These are phyloP conservation scores for Toxotes lorentzi DNA, from an alignment of 2,797 vertebrate species.

Conservation along the genomic window DNA sequence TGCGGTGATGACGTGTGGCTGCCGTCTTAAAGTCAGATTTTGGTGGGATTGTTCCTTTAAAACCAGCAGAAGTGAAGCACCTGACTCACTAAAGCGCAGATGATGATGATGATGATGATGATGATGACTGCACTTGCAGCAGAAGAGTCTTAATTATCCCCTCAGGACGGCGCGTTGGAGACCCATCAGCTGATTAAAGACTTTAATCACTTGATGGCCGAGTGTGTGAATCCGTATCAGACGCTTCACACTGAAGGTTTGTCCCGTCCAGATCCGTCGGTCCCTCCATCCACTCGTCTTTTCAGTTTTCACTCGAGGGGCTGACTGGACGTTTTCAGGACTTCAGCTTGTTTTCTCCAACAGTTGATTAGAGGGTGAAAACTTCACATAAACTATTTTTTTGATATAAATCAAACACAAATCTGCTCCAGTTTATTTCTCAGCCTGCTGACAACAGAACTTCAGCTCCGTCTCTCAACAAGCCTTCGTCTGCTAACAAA, in stretches of 20 bases:
- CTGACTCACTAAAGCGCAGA: not conserved
- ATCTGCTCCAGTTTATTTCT: no score
- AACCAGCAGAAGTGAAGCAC: slow-evolving; percentile 2
- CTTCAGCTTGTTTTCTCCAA: not conserved
- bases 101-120: slow-evolving; percentile 9
- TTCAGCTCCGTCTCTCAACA: no score
- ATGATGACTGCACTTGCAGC: slow-evolving; percentile 8
- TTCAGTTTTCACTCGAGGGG: not conserved
- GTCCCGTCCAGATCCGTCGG: not conserved
- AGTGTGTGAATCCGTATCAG: slow-evolving; percentile 35
- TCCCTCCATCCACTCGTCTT: slow-evolving; percentile 5
- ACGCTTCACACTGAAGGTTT: not conserved
- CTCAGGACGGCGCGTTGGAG: slow-evolving; percentile 32
- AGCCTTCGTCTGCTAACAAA: no score
- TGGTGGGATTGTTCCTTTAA: slow-evolving; percentile 3
- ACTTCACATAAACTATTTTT: no score
- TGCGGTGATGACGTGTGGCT: no score
- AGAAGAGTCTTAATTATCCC: slow-evolving; percentile 52
- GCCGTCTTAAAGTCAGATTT: not conserved
- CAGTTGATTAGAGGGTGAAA: no score
- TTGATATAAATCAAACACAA: no score
- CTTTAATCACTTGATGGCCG: slow-evolving; percentile 37
- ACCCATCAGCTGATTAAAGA: slow-evolving; percentile 50
- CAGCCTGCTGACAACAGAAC: no score
- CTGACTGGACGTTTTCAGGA: not conserved